Percentiles rank a stretch among this genome's conserved stretches.
These are phyloP conservation scores for Paraescarpia echinospica DNA, from an alignment of 1,140 invertebrate genomes.

Conservation along the genomic window DNA sequence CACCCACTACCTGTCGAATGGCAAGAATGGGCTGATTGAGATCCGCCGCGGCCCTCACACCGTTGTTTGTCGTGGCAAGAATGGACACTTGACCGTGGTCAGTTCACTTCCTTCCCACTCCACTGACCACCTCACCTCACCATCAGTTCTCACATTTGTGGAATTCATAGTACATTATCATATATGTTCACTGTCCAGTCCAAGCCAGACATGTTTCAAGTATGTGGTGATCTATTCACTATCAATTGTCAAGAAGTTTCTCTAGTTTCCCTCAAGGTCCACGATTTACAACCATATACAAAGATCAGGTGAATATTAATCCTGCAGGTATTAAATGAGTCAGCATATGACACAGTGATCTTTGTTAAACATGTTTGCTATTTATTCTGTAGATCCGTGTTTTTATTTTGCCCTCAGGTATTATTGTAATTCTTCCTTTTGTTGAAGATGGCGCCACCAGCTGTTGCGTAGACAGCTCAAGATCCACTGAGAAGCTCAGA, in stretches of 20 bases:
- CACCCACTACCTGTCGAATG: constrained; percentile 74
- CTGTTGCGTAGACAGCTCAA: background rate
- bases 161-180: no score
- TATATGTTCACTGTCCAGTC: no score
- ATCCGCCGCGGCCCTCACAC: constrained; percentile 70
- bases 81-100: constrained; percentile 81
- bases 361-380: constrained; percentile 1
- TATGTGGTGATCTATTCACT: no score
- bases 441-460: background rate
- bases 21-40: constrained; percentile 78
- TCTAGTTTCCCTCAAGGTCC: no score
- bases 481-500: background rate
- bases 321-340: background rate
- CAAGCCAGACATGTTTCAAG: no score
- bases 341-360: constrained; percentile 8
- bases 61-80: constrained; percentile 75
- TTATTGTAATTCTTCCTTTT: background rate
- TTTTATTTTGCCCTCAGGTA: constrained; percentile 8
- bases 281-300: no score
- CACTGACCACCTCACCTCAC: background rate
- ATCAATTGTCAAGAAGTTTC: no score
- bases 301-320: no score
- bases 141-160: background rate
- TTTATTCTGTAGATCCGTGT: constrained; percentile 14
- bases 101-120: constrained; percentile 26